Percentiles rank a stretch among this genome's conserved stretches.
Conservation (phyloP, 2,797 vertebrate genomes). For the Microcaecilia unicolor region DNA sequence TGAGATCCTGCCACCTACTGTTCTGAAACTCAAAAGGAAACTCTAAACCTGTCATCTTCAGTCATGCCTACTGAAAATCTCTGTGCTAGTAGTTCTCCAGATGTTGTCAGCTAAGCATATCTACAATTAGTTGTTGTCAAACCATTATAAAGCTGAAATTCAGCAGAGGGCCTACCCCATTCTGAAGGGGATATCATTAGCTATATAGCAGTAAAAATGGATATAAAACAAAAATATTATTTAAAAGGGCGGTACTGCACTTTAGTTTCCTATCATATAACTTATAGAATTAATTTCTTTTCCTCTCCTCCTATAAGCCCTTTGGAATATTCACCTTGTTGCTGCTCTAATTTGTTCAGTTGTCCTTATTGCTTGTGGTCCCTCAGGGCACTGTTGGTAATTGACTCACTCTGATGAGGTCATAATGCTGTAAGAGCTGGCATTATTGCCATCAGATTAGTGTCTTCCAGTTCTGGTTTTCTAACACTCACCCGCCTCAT, state of each 20-base stretch:
- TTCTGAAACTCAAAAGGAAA: slow-evolving; percentile 66
- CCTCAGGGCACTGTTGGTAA: no score
- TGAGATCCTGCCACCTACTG: slow-evolving; percentile 52
- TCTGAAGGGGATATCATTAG: not conserved
- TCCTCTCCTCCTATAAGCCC: no score
- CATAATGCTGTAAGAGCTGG: no score
- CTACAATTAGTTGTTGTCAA: slow-evolving; percentile 40
- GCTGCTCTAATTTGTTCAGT: no score
- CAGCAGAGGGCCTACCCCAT: not conserved
- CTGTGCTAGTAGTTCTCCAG: slow-evolving; percentile 29
- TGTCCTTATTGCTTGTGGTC: no score
- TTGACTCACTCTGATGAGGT: no score
- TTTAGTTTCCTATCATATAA: slow-evolving; percentile 20
- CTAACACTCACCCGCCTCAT: no score
- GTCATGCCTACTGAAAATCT: slow-evolving; percentile 48
- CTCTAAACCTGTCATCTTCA: slow-evolving; percentile 50
- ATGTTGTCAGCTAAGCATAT: slow-evolving; percentile 18
- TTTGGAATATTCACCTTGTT: no score
- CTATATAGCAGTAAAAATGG: slow-evolving; percentile 4
- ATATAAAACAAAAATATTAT: slow-evolving; percentile 1
- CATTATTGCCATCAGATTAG: no score
- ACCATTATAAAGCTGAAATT: not conserved
- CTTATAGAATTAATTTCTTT: slow-evolving; percentile 25
- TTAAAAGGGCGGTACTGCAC: slow-evolving; percentile 8
- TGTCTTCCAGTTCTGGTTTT: no score